Evolutionary conservation across 2,113 vertebrate genomes (phyloP).

Genomic region (Ifrita kowaldi): DNA sequence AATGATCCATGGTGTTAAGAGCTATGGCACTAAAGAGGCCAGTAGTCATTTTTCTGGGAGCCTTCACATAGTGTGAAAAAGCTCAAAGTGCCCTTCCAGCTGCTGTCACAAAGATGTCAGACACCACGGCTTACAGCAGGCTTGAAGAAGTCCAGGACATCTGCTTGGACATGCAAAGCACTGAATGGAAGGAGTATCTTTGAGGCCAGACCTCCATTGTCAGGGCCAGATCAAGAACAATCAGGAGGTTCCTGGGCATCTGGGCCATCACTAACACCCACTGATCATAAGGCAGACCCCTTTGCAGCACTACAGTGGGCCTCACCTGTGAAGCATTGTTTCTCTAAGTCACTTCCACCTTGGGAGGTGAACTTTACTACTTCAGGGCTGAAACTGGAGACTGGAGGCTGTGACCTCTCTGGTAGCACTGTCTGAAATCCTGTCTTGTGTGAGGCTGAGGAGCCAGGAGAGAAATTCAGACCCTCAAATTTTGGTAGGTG

Average conservation of each 20-base stretch:
- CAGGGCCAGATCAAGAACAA: neutral
- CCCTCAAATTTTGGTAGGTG: neutral
- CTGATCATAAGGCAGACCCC: neutral
- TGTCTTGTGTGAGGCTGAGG: neutral
- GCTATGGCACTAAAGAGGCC: neutral
- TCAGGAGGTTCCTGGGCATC: neutral
- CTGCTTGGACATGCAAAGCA: neutral
- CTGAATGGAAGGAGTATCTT: neutral
- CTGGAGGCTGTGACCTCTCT: neutral
- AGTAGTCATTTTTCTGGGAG: neutral
- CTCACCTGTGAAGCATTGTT: accelerated
- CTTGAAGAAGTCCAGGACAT: neutral
- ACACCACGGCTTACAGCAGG: neutral
- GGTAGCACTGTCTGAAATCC: neutral
- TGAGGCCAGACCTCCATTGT: neutral
- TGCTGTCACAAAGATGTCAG: neutral
- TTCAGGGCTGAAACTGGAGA: neutral
- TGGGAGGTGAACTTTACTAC: neutral
- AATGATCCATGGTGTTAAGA: neutral
- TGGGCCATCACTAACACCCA: neutral
- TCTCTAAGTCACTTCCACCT: neutral
- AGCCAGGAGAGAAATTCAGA: neutral
- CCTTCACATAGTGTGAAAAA: neutral
- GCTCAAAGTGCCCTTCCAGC: neutral
- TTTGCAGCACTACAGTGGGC: neutral